Evolutionary conservation across 2,888 invertebrate genomes (phyloP).

Genomic region (Pristionchus fissidentatus): DNA sequence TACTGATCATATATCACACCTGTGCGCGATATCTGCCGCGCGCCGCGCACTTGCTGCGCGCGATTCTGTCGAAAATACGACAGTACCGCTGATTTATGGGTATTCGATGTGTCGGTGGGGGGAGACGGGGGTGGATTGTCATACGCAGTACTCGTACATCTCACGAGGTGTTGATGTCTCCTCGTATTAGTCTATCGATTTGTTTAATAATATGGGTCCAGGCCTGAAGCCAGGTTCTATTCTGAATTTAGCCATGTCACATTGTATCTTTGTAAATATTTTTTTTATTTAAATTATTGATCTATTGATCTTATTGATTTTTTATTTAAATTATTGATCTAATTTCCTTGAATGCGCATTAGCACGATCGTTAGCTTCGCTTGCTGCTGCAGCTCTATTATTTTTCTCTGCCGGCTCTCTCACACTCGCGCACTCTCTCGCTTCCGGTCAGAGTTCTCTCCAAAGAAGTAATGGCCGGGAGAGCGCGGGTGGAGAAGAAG

Average conservation of each 20-base stretch:
- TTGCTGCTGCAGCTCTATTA: neutral
- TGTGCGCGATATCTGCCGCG: too few relatives aligned
- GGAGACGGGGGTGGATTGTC: neutral
- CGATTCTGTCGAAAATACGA: conserved; percentile 16
- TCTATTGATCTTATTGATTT: too few relatives aligned
- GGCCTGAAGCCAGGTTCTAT: too few relatives aligned
- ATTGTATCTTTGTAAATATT: too few relatives aligned
- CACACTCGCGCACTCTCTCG: conserved; percentile 3
- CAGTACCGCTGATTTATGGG: conserved; percentile 15
- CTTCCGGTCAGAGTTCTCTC: neutral
- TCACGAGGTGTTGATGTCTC: neutral
- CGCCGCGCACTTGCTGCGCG: neutral
- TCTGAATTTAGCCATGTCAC: too few relatives aligned
- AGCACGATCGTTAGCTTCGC: neutral
- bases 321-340: too few relatives aligned
- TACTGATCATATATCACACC: too few relatives aligned
- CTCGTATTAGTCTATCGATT: neutral
- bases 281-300: too few relatives aligned
- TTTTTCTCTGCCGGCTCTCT: neutral
- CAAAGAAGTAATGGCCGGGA: neutral
- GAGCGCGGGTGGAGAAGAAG: too few relatives aligned
- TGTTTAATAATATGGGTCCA: neutral
- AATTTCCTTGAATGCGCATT: too few relatives aligned
- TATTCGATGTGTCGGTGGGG: neutral
- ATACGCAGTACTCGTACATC: neutral